Percentiles rank a stretch among this genome's conserved stretches.
Conservation (phyloP, 2,888 invertebrate species). For the Polia nebulosa region DNA sequence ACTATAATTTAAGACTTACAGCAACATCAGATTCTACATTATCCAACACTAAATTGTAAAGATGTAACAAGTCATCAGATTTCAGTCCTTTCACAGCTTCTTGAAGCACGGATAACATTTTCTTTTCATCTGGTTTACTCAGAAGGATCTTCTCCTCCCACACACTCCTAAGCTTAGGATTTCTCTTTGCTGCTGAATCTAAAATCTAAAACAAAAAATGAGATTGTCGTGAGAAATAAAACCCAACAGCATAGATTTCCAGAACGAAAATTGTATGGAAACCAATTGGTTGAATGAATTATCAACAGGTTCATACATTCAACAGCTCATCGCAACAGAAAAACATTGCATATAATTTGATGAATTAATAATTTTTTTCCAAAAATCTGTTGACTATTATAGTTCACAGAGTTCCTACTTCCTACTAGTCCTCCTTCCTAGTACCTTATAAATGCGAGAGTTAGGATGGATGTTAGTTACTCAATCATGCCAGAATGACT, state of each 20-base stretch:
- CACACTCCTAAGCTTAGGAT: conserved; percentile 74
- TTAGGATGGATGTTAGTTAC: no score
- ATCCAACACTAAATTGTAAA: conserved; percentile 83
- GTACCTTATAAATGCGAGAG: no score
- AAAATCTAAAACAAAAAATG: conserved; percentile 76
- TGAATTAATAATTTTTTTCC: background rate
- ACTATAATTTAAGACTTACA: conserved; percentile 72
- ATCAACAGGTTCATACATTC: no score
- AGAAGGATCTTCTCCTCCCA: conserved; percentile 84
- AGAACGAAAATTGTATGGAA: background rate
- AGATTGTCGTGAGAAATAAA: background rate
- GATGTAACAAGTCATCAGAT: conserved; percentile 75
- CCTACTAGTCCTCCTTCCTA: no score
- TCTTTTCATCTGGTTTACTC: conserved; percentile 80
- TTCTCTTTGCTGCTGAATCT: conserved; percentile 76
- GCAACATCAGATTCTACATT: conserved; percentile 76
- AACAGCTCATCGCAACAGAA: no score
- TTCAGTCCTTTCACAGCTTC: conserved; percentile 80
- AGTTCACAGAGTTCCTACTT: no score
- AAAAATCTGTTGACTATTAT: background rate
- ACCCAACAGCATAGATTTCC: background rate
- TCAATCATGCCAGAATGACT: no score
- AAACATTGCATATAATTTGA: no score
- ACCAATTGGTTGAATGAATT: background rate
- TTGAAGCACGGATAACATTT: conserved; percentile 78